Percentiles rank a stretch among this genome's conserved stretches.
These are phyloP conservation scores for Himantopus leucocephalus DNA, from an alignment of 2,113 vertebrate species.

Conservation along the genomic window DNA sequence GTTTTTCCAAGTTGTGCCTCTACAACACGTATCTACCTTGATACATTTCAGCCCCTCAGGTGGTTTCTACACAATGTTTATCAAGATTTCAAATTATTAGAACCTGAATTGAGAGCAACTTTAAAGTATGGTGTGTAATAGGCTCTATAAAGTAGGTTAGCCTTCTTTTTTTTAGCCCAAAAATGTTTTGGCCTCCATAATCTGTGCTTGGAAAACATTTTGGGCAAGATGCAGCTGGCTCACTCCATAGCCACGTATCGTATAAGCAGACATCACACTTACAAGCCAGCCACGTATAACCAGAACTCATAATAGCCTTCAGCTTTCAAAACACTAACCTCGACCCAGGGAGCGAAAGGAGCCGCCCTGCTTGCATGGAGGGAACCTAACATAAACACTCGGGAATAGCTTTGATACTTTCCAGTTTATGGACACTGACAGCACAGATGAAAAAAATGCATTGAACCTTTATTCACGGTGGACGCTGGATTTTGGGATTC, in stretches of 20 bases:
- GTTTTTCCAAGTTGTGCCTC: not conserved
- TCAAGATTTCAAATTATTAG: not conserved
- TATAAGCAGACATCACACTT: not conserved
- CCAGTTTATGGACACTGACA: not conserved
- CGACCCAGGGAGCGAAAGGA: not conserved
- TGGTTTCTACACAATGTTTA: not conserved
- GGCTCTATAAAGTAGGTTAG: not conserved
- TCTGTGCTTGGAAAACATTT: not conserved
- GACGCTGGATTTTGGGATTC: not conserved
- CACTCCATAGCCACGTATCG: not conserved
- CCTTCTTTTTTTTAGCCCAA: not conserved
- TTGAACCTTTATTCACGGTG: not conserved
- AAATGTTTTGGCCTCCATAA: not conserved
- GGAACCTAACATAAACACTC: not conserved
- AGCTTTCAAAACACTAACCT: not conserved
- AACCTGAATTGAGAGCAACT: not conserved
- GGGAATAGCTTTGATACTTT: not conserved
- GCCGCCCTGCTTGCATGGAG: not conserved
- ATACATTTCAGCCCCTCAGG: not conserved
- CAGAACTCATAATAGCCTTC: not conserved
- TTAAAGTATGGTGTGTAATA: not conserved
- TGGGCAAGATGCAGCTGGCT: not conserved
- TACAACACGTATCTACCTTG: not conserved
- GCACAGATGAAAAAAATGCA: not conserved
- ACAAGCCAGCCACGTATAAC: not conserved